phyloP scores from a whole-genome alignment of 1,140 invertebrate genomes.

The Neoseiulus cucumeris region DNA sequence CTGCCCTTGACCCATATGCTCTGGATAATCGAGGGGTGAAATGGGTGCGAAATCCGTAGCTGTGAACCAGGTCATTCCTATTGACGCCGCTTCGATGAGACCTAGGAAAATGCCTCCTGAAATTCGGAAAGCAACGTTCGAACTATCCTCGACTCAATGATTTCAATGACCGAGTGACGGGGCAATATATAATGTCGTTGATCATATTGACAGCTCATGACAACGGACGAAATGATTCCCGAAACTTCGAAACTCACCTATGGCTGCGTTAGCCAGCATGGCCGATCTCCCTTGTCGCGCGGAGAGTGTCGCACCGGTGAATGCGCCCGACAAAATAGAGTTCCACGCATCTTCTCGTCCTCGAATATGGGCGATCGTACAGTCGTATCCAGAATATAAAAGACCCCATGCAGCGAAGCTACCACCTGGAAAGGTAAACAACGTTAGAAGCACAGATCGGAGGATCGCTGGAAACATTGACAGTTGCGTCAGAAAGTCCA shows the following conservation, averaged over 20 bases:
- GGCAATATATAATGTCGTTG: no score
- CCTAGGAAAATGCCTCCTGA: conserved; percentile 64
- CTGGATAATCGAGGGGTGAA: conserved; percentile 7
- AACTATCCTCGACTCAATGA: neutral
- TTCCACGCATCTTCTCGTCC: conserved; percentile 98
- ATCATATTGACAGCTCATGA: no score
- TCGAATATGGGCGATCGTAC: conserved; percentile 71
- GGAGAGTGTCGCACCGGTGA: conserved; percentile 81
- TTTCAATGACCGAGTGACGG: no score
- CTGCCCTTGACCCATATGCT: no score
- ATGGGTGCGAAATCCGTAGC: conserved; percentile 69
- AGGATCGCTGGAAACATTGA: no score
- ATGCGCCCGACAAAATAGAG: conserved; percentile 85
- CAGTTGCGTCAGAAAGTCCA: neutral
- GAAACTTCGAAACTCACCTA: conserved; percentile 39
- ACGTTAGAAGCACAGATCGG: neutral
- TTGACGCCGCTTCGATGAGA: conserved; percentile 87
- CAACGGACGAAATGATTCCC: no score
- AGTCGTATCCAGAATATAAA: conserved; percentile 93
- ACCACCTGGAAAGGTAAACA: conserved; percentile 22
- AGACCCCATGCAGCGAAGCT: conserved; percentile 84
- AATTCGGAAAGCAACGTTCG: conserved; percentile 13
- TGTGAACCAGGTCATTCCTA: conserved; percentile 65
- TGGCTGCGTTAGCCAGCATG: conserved; percentile 83
- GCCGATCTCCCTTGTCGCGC: conserved; percentile 68